Percentiles rank a stretch among this genome's conserved stretches.
Conservation (phyloP, 1,140 invertebrate species). For the Popillia japonica region DNA sequence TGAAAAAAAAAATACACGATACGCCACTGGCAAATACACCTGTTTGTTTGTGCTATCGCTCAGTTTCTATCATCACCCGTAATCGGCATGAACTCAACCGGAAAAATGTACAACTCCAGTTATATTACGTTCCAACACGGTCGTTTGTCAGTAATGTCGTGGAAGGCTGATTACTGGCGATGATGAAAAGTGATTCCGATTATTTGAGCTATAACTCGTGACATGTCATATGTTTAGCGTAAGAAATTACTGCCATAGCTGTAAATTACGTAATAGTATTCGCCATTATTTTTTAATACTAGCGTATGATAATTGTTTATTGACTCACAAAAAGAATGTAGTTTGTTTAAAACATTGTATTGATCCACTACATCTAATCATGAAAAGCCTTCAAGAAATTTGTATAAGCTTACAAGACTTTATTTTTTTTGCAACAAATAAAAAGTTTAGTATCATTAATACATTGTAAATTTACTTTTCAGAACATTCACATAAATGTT, state of each 20-base stretch:
- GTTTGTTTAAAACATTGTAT: no score
- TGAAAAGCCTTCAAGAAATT: no score
- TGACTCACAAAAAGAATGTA: no score
- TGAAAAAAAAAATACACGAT: no score
- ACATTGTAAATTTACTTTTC: no score
- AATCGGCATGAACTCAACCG: constrained; percentile 20
- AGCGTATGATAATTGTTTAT: no score
- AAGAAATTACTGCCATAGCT: not conserved
- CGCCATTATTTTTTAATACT: not conserved
- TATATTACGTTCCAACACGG: constrained; percentile 29
- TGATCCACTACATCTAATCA: no score
- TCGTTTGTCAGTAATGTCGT: constrained; percentile 25
- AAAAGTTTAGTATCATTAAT: no score
- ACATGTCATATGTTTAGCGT: not conserved
- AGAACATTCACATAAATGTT: no score
- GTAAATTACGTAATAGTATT: not conserved
- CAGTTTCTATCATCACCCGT: not conserved
- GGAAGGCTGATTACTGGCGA: not conserved
- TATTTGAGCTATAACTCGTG: constrained; percentile 20
- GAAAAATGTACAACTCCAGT: constrained; percentile 29
- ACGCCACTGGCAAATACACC: constrained; percentile 7
- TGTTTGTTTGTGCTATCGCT: not conserved
- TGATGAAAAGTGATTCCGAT: constrained; percentile 21
- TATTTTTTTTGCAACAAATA: no score
- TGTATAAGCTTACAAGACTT: no score